Conservation (phyloP, 2,888 invertebrate genomes). For the Branchellion lobata region DNA sequence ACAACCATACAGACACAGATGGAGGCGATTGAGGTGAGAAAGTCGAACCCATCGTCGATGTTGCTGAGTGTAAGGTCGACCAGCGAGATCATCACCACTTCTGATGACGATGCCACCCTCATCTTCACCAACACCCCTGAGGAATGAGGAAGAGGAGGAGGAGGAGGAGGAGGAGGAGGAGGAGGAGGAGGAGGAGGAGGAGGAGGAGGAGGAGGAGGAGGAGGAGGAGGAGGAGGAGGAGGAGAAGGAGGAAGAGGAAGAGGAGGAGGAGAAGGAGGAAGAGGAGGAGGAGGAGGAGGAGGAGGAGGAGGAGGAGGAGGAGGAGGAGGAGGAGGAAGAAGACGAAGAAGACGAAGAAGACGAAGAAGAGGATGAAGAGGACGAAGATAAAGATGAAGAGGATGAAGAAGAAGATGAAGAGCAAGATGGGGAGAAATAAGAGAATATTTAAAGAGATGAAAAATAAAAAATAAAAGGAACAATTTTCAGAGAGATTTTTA, state of each 20-base stretch:
- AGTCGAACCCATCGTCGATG: constrained; percentile 37
- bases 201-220: not conserved
- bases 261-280: not conserved
- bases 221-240: not conserved
- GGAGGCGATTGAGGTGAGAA: constrained; percentile 42
- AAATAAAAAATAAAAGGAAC: too few relatives aligned
- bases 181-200: not conserved
- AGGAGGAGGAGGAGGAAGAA: not conserved
- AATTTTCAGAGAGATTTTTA: too few relatives aligned
- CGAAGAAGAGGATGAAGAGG: too few relatives aligned
- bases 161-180: not conserved
- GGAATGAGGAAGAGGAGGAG: not conserved
- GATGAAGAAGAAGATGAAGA: too few relatives aligned
- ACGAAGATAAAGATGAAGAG: too few relatives aligned
- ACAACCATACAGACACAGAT: constrained; percentile 36
- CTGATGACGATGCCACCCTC: constrained; percentile 37
- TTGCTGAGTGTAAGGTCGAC: constrained; percentile 7
- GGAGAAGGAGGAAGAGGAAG: too few relatives aligned
- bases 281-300: not conserved
- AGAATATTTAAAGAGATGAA: too few relatives aligned
- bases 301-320: not conserved
- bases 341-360: too few relatives aligned
- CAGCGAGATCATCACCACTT: constrained; percentile 32
- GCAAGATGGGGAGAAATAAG: not conserved
- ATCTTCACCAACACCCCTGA: constrained; percentile 22